Conservation (phyloP, 2,888 invertebrate species). For the Apamea crenata region DNA sequence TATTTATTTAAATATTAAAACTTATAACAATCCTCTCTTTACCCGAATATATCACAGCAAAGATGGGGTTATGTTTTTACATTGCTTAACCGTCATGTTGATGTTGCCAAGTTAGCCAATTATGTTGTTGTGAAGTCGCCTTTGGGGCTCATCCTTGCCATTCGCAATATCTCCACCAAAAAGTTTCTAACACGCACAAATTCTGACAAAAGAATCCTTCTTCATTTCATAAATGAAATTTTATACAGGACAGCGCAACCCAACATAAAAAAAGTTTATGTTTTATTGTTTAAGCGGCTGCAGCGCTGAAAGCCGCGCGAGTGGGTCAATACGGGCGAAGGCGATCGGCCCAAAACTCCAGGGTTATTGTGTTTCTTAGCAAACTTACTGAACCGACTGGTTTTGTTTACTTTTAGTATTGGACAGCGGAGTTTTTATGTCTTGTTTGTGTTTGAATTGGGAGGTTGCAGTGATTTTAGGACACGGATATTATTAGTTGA, state of each 20-base stretch:
- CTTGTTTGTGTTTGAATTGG: constrained; percentile 34
- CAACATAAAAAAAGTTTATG: constrained; percentile 52
- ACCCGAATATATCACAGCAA: neutral
- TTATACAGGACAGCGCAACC: neutral
- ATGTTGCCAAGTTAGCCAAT: neutral
- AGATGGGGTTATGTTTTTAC: neutral
- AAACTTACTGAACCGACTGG: constrained; percentile 43
- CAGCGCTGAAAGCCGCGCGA: constrained; percentile 34
- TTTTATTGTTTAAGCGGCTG: constrained; percentile 45
- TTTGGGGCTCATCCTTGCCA: neutral
- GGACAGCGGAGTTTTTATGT: constrained; percentile 42
- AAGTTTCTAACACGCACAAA: constrained; percentile 8
- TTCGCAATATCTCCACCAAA: neutral
- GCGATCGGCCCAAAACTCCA: constrained; percentile 45
- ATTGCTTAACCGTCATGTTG: neutral
- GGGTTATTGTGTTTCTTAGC: constrained; percentile 61
- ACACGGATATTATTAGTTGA: neutral
- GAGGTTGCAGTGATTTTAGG: neutral
- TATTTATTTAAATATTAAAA: too few relatives aligned
- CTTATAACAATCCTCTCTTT: neutral
- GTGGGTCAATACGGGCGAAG: constrained; percentile 48
- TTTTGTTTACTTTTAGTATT: constrained; percentile 43
- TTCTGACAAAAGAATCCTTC: neutral
- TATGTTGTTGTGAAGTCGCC: neutral
- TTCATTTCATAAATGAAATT: constrained; percentile 10